These are phyloP conservation scores for Drosophila albomicans DNA, from an alignment of 1,140 invertebrate species.

Conservation along the genomic window DNA sequence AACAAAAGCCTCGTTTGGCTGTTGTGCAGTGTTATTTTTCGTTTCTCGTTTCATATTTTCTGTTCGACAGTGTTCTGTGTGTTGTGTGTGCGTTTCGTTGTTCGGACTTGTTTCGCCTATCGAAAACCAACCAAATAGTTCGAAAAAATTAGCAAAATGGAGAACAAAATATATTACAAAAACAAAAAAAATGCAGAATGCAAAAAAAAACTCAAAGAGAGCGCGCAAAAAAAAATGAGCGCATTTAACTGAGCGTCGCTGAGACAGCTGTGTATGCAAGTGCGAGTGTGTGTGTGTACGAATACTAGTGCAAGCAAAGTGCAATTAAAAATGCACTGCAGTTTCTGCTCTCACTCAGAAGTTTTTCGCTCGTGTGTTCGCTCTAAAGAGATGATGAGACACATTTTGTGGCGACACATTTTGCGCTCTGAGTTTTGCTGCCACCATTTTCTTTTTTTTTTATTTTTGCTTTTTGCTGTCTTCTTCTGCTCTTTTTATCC, in stretches of 20 bases:
- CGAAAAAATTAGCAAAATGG: slow-evolving; percentile 67
- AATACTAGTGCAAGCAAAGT: slow-evolving; percentile 33
- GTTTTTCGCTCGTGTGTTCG: slow-evolving; percentile 1
- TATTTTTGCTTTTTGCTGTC: slow-evolving; percentile 31
- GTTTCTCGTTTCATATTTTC: not conserved
- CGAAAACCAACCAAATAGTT: slow-evolving; percentile 52
- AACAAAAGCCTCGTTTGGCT: slow-evolving; percentile 63
- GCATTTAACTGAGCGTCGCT: slow-evolving; percentile 40
- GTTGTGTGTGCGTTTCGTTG: slow-evolving; percentile 15
- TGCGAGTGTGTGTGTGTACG: slow-evolving; percentile 29
- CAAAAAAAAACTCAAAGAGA: slow-evolving; percentile 52
- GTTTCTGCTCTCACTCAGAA: slow-evolving; percentile 53
- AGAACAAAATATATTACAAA: slow-evolving; percentile 60
- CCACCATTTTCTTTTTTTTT: slow-evolving; percentile 71
- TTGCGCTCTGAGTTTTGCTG: slow-evolving; percentile 44
- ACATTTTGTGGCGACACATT: slow-evolving; percentile 42
- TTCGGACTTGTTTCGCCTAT: slow-evolving; percentile 57
- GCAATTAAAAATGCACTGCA: slow-evolving; percentile 79
- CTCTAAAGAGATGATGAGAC: slow-evolving; percentile 12
- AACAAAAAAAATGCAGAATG: slow-evolving; percentile 20
- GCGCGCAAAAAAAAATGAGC: slow-evolving; percentile 29
- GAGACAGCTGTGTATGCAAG: slow-evolving; percentile 13
- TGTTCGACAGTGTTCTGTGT: not conserved
- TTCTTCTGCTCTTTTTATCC: slow-evolving; percentile 35
- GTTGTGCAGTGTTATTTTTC: too few relatives aligned